A percentile compares a stretch with the other conserved stretches of the same genome.
phyloP scores from a whole-genome alignment of 2,888 invertebrate genomes.

The Automeris io region DNA sequence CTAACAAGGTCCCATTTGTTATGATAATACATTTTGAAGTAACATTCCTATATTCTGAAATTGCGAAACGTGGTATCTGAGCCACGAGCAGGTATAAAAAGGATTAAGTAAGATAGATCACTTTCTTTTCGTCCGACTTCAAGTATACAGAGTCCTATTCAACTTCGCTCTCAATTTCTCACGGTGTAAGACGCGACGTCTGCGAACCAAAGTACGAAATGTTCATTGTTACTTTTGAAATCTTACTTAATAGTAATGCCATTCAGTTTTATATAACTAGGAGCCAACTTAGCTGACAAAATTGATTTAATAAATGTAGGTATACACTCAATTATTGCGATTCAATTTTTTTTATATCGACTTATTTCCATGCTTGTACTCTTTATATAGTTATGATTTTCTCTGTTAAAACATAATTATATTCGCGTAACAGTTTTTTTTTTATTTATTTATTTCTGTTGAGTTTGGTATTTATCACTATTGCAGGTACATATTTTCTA shows the following conservation, averaged over 20 bases:
- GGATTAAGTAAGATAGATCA: conserved; percentile 52
- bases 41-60: conserved; percentile 25
- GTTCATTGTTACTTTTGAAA: conserved; percentile 16
- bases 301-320: conserved; percentile 1
- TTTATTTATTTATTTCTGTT: too few species aligned
- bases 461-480: too few species aligned
- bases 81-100: conserved; percentile 25
- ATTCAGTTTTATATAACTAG: conserved; percentile 7
- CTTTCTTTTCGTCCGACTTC: conserved; percentile 51
- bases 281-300: conserved; percentile 4
- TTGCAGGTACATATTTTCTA: too few species aligned
- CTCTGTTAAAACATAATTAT: too few species aligned
- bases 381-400: too few species aligned
- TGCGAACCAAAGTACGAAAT: conserved; percentile 17
- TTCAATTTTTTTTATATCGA: too few species aligned
- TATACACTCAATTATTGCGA: too few species aligned
- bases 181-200: conserved; percentile 18
- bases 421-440: too few species aligned
- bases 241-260: conserved; percentile 3
- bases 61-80: conserved; percentile 37
- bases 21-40: conserved; percentile 2
- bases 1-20: too few species aligned
- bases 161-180: conserved; percentile 41
- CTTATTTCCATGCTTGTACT: too few species aligned
- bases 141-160: conserved; percentile 31